Evolutionary conservation across 2,888 invertebrate genomes (phyloP).

Genomic region (Tipula vernalis): DNA sequence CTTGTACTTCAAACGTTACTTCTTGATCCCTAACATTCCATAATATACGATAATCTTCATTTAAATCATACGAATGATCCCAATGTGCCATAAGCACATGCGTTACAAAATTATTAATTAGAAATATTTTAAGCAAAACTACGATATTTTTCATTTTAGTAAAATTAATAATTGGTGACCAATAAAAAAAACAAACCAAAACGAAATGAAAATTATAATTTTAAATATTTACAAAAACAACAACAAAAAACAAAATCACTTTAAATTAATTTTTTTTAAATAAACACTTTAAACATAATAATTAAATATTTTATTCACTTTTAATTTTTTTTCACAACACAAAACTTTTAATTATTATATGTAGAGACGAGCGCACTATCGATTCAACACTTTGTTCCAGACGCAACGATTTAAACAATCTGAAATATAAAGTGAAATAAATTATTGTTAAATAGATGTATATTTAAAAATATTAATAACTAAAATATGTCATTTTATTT

Average conservation of each 20-base stretch:
- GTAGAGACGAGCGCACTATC: neutral
- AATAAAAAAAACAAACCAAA: neutral
- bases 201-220: neutral
- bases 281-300: neutral
- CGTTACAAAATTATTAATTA: neutral
- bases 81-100: conserved; percentile 30
- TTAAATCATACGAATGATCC: conserved; percentile 44
- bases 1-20: conserved; percentile 73
- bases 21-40: conserved; percentile 65
- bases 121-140: neutral
- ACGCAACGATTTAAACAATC: neutral
- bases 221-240: neutral
- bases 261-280: neutral
- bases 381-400: neutral
- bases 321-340: neutral
- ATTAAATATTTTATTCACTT: neutral
- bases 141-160: neutral
- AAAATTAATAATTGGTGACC: neutral
- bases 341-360: neutral
- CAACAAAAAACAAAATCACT: neutral
- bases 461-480: neutral
- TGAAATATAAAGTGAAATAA: neutral
- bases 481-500: neutral
- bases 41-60: conserved; percentile 47
- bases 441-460: neutral